Percentiles rank a stretch among this genome's conserved stretches.
These are phyloP conservation scores for Stenodera caucasica DNA, from an alignment of 2,888 invertebrate species.

Conservation along the genomic window DNA sequence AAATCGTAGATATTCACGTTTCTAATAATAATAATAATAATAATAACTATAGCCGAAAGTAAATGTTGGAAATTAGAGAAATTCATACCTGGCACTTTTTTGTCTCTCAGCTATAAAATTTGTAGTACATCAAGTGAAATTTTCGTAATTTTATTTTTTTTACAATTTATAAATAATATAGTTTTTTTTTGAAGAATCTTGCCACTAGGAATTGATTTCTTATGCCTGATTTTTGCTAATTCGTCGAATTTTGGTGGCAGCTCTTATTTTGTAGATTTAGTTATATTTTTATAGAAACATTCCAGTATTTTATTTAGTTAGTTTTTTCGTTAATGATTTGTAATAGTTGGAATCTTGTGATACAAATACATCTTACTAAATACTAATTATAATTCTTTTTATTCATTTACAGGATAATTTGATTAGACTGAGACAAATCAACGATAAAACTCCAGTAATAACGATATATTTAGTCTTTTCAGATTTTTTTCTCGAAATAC, in stretches of 20 bases:
- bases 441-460: neutral
- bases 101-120: too few relatives aligned
- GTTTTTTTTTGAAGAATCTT: neutral
- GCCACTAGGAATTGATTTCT: neutral
- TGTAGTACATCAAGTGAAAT: too few relatives aligned
- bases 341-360: slow-evolving; percentile 3
- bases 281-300: neutral
- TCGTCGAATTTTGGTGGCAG: too few relatives aligned
- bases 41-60: neutral
- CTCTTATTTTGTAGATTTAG: neutral
- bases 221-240: too few relatives aligned
- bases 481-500: neutral
- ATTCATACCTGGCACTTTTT: neutral
- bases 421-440: neutral
- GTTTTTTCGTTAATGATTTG: neutral
- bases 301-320: neutral
- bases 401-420: neutral
- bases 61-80: neutral
- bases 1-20: neutral
- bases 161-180: neutral
- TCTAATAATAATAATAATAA: neutral
- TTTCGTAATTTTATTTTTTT: neutral
- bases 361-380: neutral
- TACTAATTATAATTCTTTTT: neutral
- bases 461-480: neutral